Base-by-base conservation (phyloP, 2,888 invertebrate species). In the Terebella lapidaria region DNA sequence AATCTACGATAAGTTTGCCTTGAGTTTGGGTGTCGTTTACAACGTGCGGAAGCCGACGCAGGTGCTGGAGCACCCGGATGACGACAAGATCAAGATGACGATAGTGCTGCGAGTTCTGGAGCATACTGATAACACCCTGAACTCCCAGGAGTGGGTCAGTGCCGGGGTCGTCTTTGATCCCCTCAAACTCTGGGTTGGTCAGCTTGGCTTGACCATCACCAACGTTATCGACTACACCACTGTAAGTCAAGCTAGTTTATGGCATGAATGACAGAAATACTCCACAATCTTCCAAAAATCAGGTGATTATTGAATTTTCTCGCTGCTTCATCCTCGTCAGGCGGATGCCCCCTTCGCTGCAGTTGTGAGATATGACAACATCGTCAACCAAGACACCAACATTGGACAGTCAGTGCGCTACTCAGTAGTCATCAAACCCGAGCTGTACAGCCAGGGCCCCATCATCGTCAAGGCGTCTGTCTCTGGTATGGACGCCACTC, bases 181-280 rank as follows among this genome's bases (percentile, higher is more conserved):
- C 42, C 64, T 60, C n/a, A 69, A 70, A 26, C 69, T 77, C n/a
- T 77, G 74, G 74, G 72, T 78, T 15, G 77, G 75, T 1, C 42
- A 35, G 42, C 10, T 15, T 35, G n/a, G n/a, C 42, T 15, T 35
- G n/a, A 35, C 42, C 10, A 35, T 35, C n/a, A n/a, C n/a, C n/a
- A n/a, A n/a, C n/a, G n/a, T n/a, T n/a, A n/a, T n/a, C n/a, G n/a
- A n/a, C n/a, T n/a, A n/a, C n/a, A n/a, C n/a, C n/a, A n/a, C n/a
- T n/a, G n/a, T n/a, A n/a, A n/a, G n/a, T n/a, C n/a, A n/a, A n/a
- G n/a, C n/a, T n/a, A n/a, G n/a, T n/a, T n/a, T n/a, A n/a, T n/a
- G n/a, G n/a, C n/a, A n/a, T n/a, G n/a, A n/a, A n/a, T n/a, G n/a
- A n/a, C n/a, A n/a, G n/a, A n/a, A n/a, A n/a, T n/a, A n/a, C n/a